Base-by-base conservation (phyloP, 2,113 vertebrate species). In the Mellivora capensis region DNA sequence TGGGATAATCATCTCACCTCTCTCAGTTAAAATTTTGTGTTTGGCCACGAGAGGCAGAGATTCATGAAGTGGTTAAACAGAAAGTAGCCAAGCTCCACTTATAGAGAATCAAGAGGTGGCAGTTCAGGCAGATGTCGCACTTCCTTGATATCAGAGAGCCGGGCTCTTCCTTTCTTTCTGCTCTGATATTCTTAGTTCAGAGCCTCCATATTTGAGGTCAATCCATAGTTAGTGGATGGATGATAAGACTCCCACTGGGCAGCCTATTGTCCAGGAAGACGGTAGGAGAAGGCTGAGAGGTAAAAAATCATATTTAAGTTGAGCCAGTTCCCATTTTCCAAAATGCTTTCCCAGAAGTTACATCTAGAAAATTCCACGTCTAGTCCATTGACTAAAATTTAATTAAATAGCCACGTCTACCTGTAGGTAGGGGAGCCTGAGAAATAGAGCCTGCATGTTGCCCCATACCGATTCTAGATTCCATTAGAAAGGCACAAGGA, bases 171-270 rank as follows among this genome's bases (percentile, higher is more conserved):
- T 39, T 2, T 57, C 62, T 39, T 39, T 93, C 7, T 42, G 37
- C 23, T 49, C 20, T 82, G 3, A 54, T 14, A 61, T 12, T 82
- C 49, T 62, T 49, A n/a, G 11, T 34, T 52, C 42, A 31, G 25
- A 31, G 20, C 13, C 90, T 67, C 11, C 18, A 49, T 15, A 62
- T 25, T 15, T 49, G 84, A 86, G 25, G 6, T 59, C 23, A 62
- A 1, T 2, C 4, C 23, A 12, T 23, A 27, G 25, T 91, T 31
- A 57, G 6, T 39, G 64, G 25, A 12, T 6, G 2, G 11, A 62
- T 39, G 15, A 8, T 57, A 27, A 69, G 21, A 0, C 7, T 82
- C 2, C n/a, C 29, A 31, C 2, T 4, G 21, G 0, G 25, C 3
- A 61, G 39, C 2, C 61, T 42, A 2, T 29, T 2, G 91, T 90